These are phyloP conservation scores for Dromius quadrimaculatus DNA, from an alignment of 2,888 invertebrate genomes.

Conservation along the genomic window DNA sequence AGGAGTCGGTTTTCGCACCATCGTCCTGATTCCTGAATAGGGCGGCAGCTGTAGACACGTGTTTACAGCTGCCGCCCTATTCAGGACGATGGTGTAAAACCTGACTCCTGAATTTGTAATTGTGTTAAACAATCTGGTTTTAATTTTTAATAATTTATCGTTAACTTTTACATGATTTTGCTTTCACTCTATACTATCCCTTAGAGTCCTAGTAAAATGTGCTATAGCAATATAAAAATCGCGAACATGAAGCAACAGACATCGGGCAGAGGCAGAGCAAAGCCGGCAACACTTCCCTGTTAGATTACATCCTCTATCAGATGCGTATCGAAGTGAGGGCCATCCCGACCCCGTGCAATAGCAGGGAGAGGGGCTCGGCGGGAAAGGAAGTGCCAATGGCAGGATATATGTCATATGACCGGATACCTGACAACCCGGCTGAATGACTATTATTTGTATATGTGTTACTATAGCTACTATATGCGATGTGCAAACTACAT, in stretches of 20 bases:
- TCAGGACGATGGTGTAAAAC: no score
- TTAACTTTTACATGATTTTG: no score
- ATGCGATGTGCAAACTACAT: not conserved
- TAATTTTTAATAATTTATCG: no score
- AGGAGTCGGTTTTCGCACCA: no score
- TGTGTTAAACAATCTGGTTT: no score
- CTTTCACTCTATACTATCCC: no score
- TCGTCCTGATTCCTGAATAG: no score
- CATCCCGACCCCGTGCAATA: not conserved
- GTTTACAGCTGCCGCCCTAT: no score
- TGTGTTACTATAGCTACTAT: slow-evolving; percentile 16
- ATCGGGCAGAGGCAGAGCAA: not conserved
- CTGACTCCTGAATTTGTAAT: no score
- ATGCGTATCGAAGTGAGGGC: slow-evolving; percentile 25
- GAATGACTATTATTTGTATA: slow-evolving; percentile 58
- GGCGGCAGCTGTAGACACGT: no score
- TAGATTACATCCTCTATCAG: slow-evolving; percentile 38
- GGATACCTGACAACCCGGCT: slow-evolving; percentile 58
- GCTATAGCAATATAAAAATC: not conserved
- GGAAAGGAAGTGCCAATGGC: slow-evolving; percentile 65
- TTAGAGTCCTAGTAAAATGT: no score
- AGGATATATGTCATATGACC: slow-evolving; percentile 65
- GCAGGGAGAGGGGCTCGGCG: slow-evolving; percentile 58
- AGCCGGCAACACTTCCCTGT: slow-evolving; percentile 38
- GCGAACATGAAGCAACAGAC: not conserved